Evolutionary conservation across 2,797 vertebrate species (phyloP), one percentile per base, ranked within the genome.

Genomic region (Enteromius trimaculatus): DNA sequence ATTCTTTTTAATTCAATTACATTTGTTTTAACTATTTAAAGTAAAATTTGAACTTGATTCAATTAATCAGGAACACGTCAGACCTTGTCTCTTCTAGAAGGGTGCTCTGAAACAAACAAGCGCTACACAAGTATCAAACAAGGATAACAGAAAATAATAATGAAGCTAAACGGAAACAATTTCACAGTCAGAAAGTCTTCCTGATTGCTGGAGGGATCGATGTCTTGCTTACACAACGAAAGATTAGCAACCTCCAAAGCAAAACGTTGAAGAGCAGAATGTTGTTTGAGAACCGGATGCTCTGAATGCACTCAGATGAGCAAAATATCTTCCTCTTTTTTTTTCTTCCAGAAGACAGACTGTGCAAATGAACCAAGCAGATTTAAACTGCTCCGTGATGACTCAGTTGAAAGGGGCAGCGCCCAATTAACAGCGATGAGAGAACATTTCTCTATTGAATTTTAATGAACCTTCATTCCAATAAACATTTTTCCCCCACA

Each of bases 391-490:
- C 60, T 75, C 29, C 4, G 13, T 75, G 84, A 86, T 70, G 64
- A 66, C 60, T 65, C 58, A 5, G 75, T 44, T 53, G 70, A 81
- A 77, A 76, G 34, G n/a, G 71, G 64, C 58, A 68, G 71, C 74
- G 49, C 77, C 71, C 69, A 85, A 84, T 83, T 86, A 88, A 83
- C n/a, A 71, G 72, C 16, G 37, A 84, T 75, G 79, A 77, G 84
- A 77, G 72, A 85, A 75, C 58, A 69, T 84, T 81, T 77, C 62
- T 83, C 23, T 16, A 51, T 72, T 87, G 62, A 87, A 85, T 85
- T 87, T 81, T 84, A 88, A 83, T 84, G 72, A 79, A 55, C 55
- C 47, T 72, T 75, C 55, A 85, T 88, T 82, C 66, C 75, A 86
- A 86, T 60, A 87, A 82, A 69, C 79, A 80, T 53, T 80, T 80